Evolutionary conservation across 2,797 vertebrate genomes (phyloP).

Genomic region (Parauchenoglanis ngamensis): DNA sequence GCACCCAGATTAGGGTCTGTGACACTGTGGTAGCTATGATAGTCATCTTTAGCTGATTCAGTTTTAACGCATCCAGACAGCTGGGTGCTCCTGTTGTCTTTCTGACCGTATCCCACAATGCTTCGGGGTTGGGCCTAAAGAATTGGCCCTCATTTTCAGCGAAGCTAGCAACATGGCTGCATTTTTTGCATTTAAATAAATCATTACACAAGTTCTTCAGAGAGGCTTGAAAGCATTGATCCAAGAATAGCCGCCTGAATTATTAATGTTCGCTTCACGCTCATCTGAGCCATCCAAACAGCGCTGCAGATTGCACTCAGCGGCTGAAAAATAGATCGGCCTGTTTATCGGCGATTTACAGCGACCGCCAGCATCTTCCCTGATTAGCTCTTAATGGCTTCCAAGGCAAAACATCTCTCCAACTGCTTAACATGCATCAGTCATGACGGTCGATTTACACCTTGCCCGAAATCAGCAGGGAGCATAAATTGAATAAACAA

Average conservation of each 20-base stretch:
- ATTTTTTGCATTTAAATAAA: slow-evolving; percentile 76
- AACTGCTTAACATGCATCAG: slow-evolving; percentile 32
- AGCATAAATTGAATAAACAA: slow-evolving; percentile 19
- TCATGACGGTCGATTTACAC: slow-evolving; percentile 37
- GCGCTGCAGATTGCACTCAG: slow-evolving; percentile 39
- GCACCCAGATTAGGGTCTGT: not conserved
- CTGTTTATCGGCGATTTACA: slow-evolving; percentile 40
- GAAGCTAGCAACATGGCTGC: slow-evolving; percentile 58
- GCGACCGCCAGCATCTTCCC: slow-evolving; percentile 16
- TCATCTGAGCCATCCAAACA: slow-evolving; percentile 48
- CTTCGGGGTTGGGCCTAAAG: not conserved
- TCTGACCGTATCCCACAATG: not conserved
- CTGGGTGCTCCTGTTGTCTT: not conserved
- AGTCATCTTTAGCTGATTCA: slow-evolving; percentile 3
- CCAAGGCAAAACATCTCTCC: slow-evolving; percentile 18
- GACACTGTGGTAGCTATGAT: not conserved
- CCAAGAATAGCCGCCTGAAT: slow-evolving; percentile 86
- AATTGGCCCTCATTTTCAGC: slow-evolving; percentile 54
- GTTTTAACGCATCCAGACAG: not conserved
- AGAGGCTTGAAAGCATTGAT: slow-evolving; percentile 81
- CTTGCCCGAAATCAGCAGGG: slow-evolving; percentile 16
- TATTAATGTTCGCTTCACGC: slow-evolving; percentile 77
- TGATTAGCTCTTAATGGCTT: slow-evolving; percentile 49
- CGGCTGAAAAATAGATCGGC: slow-evolving; percentile 42
- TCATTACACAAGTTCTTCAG: slow-evolving; percentile 81